A percentile compares a stretch with the other conserved stretches of the same genome.
Conservation (phyloP, 2,888 invertebrate genomes). For the Dryobotodes eremita region DNA sequence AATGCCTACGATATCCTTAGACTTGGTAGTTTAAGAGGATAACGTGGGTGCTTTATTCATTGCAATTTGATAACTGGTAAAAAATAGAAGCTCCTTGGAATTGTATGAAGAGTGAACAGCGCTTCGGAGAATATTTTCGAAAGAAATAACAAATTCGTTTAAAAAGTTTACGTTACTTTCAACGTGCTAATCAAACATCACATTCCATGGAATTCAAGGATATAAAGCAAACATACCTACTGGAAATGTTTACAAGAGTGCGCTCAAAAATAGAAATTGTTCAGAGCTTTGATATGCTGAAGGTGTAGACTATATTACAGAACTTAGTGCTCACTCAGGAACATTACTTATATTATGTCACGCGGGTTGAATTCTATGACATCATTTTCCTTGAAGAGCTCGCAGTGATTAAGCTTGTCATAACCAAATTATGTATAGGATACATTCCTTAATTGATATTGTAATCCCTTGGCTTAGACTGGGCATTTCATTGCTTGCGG, state of each 20-base stretch:
- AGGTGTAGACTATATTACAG: conserved; percentile 27
- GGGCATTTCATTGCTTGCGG: background rate
- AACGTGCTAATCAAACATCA: conserved; percentile 45
- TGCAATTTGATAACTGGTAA: conserved; percentile 20
- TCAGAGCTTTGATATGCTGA: conserved; percentile 44
- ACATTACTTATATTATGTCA: background rate
- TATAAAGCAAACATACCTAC: conserved; percentile 30
- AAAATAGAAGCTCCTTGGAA: conserved; percentile 30
- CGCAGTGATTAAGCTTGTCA: conserved; percentile 4
- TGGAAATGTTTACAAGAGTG: conserved; percentile 49
- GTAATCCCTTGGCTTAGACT: background rate
- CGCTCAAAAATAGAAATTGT: conserved; percentile 57
- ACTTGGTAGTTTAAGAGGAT: conserved; percentile 41
- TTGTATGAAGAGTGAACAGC: background rate
- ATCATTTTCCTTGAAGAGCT: conserved; percentile 11
- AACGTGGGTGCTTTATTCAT: conserved; percentile 54
- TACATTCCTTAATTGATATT: background rate
- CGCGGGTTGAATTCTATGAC: background rate
- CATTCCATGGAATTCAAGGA: conserved; percentile 45
- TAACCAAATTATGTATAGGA: background rate
- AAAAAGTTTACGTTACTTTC: conserved; percentile 38
- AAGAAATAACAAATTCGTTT: conserved; percentile 44
- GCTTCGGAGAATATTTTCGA: conserved; percentile 21
- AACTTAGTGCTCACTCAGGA: background rate
- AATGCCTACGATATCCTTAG: conserved; percentile 57